Conservation (phyloP, 1,140 invertebrate genomes). For the Zaprionus inermis region DNA sequence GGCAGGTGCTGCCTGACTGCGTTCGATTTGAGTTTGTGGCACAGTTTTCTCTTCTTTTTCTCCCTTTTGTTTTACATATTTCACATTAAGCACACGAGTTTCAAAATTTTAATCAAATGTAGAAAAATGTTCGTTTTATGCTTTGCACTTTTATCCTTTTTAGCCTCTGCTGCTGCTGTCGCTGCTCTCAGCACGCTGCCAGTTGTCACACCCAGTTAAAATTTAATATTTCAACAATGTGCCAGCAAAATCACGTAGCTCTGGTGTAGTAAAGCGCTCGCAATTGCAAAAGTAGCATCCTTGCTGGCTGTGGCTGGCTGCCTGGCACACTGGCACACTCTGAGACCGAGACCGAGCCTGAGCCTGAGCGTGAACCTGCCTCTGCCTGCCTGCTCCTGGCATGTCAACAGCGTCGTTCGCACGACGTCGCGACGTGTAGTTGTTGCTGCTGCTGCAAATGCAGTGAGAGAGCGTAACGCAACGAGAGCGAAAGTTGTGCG, state of each 20-base stretch:
- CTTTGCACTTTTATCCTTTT: constrained; percentile 4
- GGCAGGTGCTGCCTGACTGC: constrained; percentile 20
- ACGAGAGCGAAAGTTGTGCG: constrained; percentile 46
- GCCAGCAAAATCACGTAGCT: constrained; percentile 57
- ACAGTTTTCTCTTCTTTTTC: constrained; percentile 33
- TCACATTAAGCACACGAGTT: constrained; percentile 5
- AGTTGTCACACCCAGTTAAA: constrained; percentile 70
- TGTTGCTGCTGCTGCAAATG: constrained; percentile 42
- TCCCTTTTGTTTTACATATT: constrained; percentile 9
- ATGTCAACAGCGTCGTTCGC: constrained; percentile 32
- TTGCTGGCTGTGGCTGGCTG: constrained; percentile 60
- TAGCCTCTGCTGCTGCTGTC: constrained; percentile 17
- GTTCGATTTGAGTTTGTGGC: constrained; percentile 48
- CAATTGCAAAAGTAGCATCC: constrained; percentile 56
- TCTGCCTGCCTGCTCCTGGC: constrained; percentile 24
- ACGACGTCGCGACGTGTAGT: constrained; percentile 14
- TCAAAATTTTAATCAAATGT: constrained; percentile 19
- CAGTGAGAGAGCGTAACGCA: constrained; percentile 24
- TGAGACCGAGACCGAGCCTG: constrained; percentile 22
- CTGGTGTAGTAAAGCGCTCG: constrained; percentile 49
- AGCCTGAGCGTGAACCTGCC: constrained; percentile 10
- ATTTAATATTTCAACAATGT: constrained; percentile 67
- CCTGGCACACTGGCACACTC: constrained; percentile 50
- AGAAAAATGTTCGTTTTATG: constrained; percentile 31
- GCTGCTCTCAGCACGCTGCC: constrained; percentile 13